Percentiles rank a stretch among this genome's conserved stretches.
phyloP scores from a whole-genome alignment of 2,113 vertebrate species.

The Kryptolebias marmoratus region DNA sequence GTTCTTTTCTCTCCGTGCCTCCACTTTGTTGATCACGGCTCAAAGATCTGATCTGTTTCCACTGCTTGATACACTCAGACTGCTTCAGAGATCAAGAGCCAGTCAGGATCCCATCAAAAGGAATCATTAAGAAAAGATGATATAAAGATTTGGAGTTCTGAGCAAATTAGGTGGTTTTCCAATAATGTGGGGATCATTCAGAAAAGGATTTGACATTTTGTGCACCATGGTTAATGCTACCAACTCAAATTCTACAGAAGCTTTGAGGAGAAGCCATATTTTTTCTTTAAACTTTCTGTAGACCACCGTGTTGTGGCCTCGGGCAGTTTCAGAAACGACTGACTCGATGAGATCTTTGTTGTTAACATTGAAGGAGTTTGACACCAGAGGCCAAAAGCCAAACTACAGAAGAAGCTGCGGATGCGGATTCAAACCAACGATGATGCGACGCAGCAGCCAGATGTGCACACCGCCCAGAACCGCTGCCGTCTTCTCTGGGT shows the following conservation, averaged over 20 bases:
- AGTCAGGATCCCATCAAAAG: slow-evolving; percentile 53
- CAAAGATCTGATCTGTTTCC: slow-evolving; percentile 36
- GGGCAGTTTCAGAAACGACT: background rate
- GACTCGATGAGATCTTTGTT: slow-evolving; percentile 1
- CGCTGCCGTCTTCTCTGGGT: too few relatives aligned
- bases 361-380: background rate
- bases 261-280: background rate
- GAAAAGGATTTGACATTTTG: background rate
- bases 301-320: background rate
- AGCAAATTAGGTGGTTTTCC: slow-evolving; percentile 56
- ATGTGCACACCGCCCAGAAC: too few relatives aligned
- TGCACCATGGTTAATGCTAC: background rate
- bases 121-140: slow-evolving; percentile 51
- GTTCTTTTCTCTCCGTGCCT: slow-evolving; percentile 42
- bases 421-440: background rate
- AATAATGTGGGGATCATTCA: slow-evolving; percentile 22
- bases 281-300: background rate
- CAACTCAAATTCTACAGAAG: background rate
- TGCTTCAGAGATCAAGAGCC: slow-evolving; percentile 59
- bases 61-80: slow-evolving; percentile 32
- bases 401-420: background rate
- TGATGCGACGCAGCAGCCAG: too few relatives aligned
- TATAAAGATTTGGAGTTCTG: slow-evolving; percentile 30
- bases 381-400: background rate
- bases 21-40: background rate